These are phyloP conservation scores for Tetanocera ferruginea DNA, from an alignment of 2,888 invertebrate genomes.

Conservation along the genomic window DNA sequence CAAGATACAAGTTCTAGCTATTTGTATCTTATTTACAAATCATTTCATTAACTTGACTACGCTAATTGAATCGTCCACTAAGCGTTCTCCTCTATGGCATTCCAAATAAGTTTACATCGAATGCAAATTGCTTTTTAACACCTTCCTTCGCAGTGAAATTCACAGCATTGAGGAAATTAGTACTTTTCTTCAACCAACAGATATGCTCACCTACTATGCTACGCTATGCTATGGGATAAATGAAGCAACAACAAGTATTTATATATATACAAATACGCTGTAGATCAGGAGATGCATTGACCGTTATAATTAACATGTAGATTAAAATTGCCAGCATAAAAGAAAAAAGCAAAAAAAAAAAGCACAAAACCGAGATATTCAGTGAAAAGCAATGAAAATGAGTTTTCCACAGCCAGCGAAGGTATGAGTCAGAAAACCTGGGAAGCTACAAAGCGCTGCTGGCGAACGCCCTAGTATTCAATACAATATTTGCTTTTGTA, in stretches of 20 bases:
- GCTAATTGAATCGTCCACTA: conserved; percentile 40
- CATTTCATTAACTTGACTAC: conserved; percentile 22
- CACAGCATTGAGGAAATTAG: not conserved
- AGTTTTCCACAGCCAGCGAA: not conserved
- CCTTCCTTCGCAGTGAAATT: conserved; percentile 3
- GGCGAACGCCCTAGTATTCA: not conserved
- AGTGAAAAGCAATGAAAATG: not conserved
- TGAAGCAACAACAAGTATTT: not conserved
- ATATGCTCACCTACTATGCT: not conserved
- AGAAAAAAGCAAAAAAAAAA: not conserved
- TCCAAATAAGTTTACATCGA: conserved; percentile 28
- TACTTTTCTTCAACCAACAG: not conserved
- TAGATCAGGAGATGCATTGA: not conserved
- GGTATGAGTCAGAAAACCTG: not conserved
- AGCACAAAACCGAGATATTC: not conserved
- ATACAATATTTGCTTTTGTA: not conserved
- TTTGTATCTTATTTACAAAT: not conserved
- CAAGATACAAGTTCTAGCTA: conserved; percentile 9
- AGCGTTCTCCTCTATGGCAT: conserved; percentile 6
- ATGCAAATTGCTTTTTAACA: conserved; percentile 32
- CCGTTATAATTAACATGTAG: conserved; percentile 16
- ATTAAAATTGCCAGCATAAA: not conserved
- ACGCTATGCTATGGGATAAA: not conserved
- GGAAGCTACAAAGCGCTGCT: not conserved
- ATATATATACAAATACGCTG: too few species aligned